Percentiles rank a stretch among this genome's conserved stretches.
Conservation (phyloP, 2,888 invertebrate species). For the Sphecodes monilicornis region DNA sequence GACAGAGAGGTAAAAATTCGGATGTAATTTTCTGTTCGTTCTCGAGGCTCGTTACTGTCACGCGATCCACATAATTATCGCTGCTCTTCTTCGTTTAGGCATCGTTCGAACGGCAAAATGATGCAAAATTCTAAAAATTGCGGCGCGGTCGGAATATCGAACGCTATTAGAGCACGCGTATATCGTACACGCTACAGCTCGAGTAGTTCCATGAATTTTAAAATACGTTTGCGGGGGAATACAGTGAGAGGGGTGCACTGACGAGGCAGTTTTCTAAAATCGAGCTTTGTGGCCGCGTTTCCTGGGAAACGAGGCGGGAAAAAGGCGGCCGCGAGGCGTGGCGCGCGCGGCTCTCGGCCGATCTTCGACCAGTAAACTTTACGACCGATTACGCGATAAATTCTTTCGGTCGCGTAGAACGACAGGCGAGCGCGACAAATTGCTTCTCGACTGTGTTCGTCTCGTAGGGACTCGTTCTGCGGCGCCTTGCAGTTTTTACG, state of each 20-base stretch:
- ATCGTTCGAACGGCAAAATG: no score
- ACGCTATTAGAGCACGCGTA: no score
- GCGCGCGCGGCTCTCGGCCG: conserved; percentile 3
- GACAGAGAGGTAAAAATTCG: no score
- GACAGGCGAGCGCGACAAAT: conserved; percentile 33
- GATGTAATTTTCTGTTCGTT: no score
- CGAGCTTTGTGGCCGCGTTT: neutral
- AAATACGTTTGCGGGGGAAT: neutral
- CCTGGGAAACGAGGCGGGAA: neutral
- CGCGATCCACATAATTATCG: no score
- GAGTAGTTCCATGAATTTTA: neutral
- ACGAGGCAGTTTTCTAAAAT: neutral
- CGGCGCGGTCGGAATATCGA: no score
- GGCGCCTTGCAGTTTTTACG: conserved; percentile 17
- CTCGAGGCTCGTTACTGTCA: no score
- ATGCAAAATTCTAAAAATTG: no score
- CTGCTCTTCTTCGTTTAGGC: no score
- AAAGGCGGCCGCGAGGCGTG: neutral
- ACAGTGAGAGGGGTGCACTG: neutral
- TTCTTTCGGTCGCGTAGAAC: conserved; percentile 25
- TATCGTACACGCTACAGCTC: no score
- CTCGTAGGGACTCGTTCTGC: conserved; percentile 8
- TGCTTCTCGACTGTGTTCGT: conserved; percentile 20
- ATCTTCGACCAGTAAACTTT: conserved; percentile 7
- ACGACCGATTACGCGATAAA: conserved; percentile 32